Base-by-base conservation (phyloP, 2,113 vertebrate genomes). In the Peromyscus californicus region DNA sequence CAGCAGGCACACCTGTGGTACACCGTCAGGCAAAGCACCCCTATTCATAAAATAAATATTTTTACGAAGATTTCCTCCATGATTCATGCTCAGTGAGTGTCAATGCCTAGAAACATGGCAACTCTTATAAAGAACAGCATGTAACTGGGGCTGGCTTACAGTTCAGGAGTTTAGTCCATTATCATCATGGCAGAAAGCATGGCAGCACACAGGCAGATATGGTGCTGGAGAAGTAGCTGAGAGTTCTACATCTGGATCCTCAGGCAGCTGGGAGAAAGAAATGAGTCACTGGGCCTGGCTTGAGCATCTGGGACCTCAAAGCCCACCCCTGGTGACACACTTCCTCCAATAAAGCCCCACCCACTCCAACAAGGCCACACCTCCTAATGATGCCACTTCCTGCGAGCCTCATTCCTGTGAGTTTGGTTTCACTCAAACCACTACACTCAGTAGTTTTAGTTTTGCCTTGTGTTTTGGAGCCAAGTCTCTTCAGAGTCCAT, bases 401-500 rank as follows among this genome's bases (percentile, higher is more conserved):
- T n/a, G 6, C 21, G 36, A 72, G 33, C 45, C 45, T 48, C 45
- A 48, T 48, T 48, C 45, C 45, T 48, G 45, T 48, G 45, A 48
- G 45, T 48, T 48, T 48, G 45, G 45, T 48, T 48, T 72, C 36
- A n/a, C 8, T n/a, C 70, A 72, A n/a, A 21, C 7, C 7, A 21
- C 70, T 17, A 72, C 17, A 3, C 69, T n/a, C 17, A 21, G 12
- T 82, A 36, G 33, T 85, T 96, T 97, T 75, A 57, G 63, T 86
- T 86, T 87, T 92, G 54, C 12, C 21, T 65, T 59, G 12, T 63
- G 13, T 85, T 90, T 86, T 76, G 4, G 59, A 76, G 16, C 26
- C 4, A 24, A 39, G 17, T 17, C 36, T n/a, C 9, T 15, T 10
- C 1, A 0, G 9, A 1, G 6, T 15, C 57, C 16, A 29, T 74